These are phyloP conservation scores for Buathra laborator DNA, from an alignment of 2,888 invertebrate genomes.

Conservation along the genomic window DNA sequence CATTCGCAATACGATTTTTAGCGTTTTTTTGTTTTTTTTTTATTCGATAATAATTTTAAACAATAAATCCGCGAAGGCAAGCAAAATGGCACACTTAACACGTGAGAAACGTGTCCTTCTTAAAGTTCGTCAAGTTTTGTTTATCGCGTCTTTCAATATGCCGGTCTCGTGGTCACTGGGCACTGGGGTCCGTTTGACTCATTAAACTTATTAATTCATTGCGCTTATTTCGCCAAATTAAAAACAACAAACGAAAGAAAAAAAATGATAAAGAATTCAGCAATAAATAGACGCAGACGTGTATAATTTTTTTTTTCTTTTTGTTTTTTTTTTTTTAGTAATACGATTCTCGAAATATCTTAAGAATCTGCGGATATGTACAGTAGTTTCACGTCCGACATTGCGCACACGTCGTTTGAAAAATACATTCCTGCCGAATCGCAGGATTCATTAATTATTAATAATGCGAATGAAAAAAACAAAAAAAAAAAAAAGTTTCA, in stretches of 20 bases:
- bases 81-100: slow-evolving; percentile 61
- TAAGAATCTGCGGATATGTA: slow-evolving; percentile 65
- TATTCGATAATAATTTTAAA: slow-evolving; percentile 18
- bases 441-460: slow-evolving; percentile 15
- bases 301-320: slow-evolving; percentile 20
- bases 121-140: slow-evolving; percentile 13
- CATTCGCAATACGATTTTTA: neutral
- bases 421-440: slow-evolving; percentile 30
- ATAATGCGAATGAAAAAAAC: slow-evolving; percentile 15
- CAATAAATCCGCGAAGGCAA: slow-evolving; percentile 55
- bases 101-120: slow-evolving; percentile 4
- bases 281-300: slow-evolving; percentile 52
- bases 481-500: slow-evolving; percentile 8
- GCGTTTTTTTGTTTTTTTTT: neutral
- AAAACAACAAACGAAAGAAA: slow-evolving; percentile 27
- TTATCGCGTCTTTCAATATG: slow-evolving; percentile 44
- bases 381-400: slow-evolving; percentile 64
- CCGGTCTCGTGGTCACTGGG: slow-evolving; percentile 52
- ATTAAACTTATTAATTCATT: slow-evolving; percentile 10
- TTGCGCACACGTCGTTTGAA: slow-evolving; percentile 22
- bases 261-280: slow-evolving; percentile 52
- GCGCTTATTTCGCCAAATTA: slow-evolving; percentile 31
- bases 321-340: slow-evolving; percentile 18
- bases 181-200: slow-evolving; percentile 49
- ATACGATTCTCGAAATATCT: slow-evolving; percentile 56